Conservation (phyloP, 1,140 invertebrate genomes). For the Bombus superbus region DNA sequence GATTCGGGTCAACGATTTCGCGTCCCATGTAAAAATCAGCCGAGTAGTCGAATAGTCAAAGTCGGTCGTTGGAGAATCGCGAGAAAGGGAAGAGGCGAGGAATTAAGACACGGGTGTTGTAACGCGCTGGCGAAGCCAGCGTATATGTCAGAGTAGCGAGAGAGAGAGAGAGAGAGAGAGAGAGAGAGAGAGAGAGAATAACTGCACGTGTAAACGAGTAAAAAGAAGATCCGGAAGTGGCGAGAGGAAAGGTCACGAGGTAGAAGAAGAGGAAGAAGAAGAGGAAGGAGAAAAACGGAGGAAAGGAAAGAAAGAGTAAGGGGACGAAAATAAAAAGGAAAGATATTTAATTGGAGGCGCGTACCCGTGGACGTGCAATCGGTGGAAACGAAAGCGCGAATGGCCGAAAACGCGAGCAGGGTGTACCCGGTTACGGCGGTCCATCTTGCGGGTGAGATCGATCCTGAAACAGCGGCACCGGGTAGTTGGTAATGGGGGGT, state of each 20-base stretch:
- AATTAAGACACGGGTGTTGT: background rate
- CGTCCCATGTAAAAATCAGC: background rate
- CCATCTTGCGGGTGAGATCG: slow-evolving; percentile 68
- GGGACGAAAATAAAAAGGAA: background rate
- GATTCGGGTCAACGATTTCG: background rate
- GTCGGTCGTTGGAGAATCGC: background rate
- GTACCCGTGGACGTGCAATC: slow-evolving; percentile 53
- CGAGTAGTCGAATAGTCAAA: background rate
- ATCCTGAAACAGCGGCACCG: slow-evolving; percentile 71
- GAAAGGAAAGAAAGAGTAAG: background rate
- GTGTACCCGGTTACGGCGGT: slow-evolving; percentile 63
- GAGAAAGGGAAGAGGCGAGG: slow-evolving; percentile 10
- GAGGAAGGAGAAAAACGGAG: background rate
- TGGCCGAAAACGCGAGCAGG: slow-evolving; percentile 66
- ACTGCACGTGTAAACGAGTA: background rate
- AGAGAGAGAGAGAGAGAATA: slow-evolving; percentile 44
- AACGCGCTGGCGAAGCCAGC: background rate
- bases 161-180: slow-evolving; percentile 44
- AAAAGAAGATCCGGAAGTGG: background rate
- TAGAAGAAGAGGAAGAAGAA: slow-evolving; percentile 20
- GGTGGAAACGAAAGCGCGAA: slow-evolving; percentile 62
- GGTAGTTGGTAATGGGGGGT: slow-evolving; percentile 81
- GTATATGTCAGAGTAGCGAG: background rate
- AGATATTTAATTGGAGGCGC: slow-evolving; percentile 12
- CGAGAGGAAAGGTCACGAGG: slow-evolving; percentile 44